phyloP scores from a whole-genome alignment of 2,797 vertebrate species.

The Myripristis murdjan region DNA sequence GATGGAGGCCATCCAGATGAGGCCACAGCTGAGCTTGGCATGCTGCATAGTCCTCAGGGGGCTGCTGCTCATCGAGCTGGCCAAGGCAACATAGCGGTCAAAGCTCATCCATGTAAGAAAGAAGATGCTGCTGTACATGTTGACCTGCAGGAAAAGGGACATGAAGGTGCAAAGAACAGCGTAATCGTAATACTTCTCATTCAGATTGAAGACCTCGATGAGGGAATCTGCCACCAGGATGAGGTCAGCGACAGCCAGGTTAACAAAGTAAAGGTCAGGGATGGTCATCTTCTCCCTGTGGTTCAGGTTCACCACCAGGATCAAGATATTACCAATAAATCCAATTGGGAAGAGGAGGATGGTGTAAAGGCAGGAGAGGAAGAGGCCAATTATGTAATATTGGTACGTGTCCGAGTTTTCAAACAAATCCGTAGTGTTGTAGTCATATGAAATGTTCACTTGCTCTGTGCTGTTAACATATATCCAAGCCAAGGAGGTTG shows the following conservation, averaged over 20 bases:
- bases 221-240: conserved; percentile 97
- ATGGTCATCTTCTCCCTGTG: conserved; percentile 98
- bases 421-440: conserved; percentile 77
- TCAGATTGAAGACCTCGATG: conserved; percentile 98
- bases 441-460: conserved; percentile 82
- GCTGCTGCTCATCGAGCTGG: conserved; percentile 91
- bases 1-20: conserved; percentile 98
- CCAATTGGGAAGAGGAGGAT: conserved; percentile 97
- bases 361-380: conserved; percentile 96
- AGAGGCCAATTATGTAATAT: conserved; percentile 91
- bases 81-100: conserved; percentile 95
- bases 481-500: conserved; percentile 77
- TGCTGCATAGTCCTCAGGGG: conserved; percentile 94
- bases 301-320: conserved; percentile 95
- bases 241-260: conserved; percentile 95
- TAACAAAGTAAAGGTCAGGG: conserved; percentile 97
- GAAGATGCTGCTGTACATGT: conserved; percentile 99
- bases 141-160: conserved; percentile 98
- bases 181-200: conserved; percentile 96
- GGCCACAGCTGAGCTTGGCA: conserved; percentile 94
- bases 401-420: conserved; percentile 84
- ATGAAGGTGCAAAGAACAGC: conserved; percentile 97
- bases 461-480: conserved; percentile 84
- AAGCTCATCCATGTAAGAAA: conserved; percentile 99
- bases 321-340: conserved; percentile 96